Base-by-base conservation (phyloP, 2,797 vertebrate genomes). In the Schizothorax lantsangensis region DNA sequence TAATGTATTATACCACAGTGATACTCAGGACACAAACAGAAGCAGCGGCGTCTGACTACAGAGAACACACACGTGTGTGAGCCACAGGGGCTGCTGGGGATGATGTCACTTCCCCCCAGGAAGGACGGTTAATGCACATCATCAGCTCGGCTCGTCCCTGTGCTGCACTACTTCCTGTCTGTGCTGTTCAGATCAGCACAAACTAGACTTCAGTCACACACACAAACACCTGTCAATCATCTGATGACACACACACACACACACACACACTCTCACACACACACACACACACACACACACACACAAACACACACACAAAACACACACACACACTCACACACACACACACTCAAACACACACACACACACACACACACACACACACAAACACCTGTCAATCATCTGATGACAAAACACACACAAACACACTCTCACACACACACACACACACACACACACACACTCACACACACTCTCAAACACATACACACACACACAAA, bases 21-120 rank as follows among this genome's bases (percentile, higher is more conserved):
- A 64, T 64, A 15, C 26, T 64, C 11, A 30, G 14, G 12, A 71
- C 12, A 47, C 47, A 47, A 47, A 47, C 47, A 14, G 47, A 5
- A 54, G 0, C 23, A n/a, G 69, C 23, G 10, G 5, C 11, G 2
- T 45, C 45, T 30, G 8, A 47, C 33, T 77, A 3, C 54, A 43
- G 36, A 1, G 1, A 73, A 73, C 40, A 26, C 23, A 15, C 71
- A 2, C 12, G n/a, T 26, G 40, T 15, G 40, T 15, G 54, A 21
- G 36, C 5, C 3, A 9, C 30, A 66, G 72, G 21, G 57, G 43
- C 57, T 66, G 11, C 57, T 84, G 30, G 43, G 72, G 75, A 73
- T 62, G 40, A 89, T 84, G 86, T 89, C 69, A 89, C 38, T 89
- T 88, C 86, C 84, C 47, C 6, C 78, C 80, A 80, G 79, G 68